phyloP scores from a whole-genome alignment of 2,113 vertebrate species.

The Proteles cristata region DNA sequence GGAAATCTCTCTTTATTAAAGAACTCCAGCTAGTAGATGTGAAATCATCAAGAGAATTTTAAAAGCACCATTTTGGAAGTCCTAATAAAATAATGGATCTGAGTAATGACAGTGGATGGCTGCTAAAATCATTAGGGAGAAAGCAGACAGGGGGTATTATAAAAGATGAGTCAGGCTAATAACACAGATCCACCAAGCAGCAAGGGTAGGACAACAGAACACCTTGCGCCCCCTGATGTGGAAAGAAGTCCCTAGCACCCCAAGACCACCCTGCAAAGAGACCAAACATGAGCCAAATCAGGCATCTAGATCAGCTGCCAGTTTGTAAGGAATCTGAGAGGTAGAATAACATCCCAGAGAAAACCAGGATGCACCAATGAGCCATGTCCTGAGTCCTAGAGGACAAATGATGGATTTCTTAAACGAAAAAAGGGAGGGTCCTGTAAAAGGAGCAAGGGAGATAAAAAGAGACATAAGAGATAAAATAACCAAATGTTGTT shows the following conservation, averaged over 20 bases:
- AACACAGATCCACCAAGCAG: background rate
- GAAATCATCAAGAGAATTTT: background rate
- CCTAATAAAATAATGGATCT: background rate
- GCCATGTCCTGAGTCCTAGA: background rate
- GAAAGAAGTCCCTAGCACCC: background rate
- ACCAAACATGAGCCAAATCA: background rate
- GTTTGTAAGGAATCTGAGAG: background rate
- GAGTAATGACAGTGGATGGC: background rate
- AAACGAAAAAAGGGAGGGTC: background rate
- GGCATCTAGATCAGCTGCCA: background rate
- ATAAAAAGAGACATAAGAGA: background rate
- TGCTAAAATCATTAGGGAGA: background rate
- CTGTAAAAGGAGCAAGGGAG: background rate
- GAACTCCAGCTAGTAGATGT: background rate
- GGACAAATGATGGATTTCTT: background rate
- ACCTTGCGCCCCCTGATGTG: too few relatives aligned
- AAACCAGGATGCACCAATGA: background rate
- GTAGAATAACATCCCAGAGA: background rate
- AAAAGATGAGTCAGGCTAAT: background rate
- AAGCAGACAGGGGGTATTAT: background rate
- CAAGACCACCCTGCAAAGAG: background rate
- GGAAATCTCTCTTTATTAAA: background rate
- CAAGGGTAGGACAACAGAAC: background rate
- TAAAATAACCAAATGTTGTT: background rate
- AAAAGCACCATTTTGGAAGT: background rate